Percentiles rank a stretch among this genome's conserved stretches.
Evolutionary conservation across 2,797 vertebrate genomes (phyloP).

Genomic region (Myiothlypis coronata): DNA sequence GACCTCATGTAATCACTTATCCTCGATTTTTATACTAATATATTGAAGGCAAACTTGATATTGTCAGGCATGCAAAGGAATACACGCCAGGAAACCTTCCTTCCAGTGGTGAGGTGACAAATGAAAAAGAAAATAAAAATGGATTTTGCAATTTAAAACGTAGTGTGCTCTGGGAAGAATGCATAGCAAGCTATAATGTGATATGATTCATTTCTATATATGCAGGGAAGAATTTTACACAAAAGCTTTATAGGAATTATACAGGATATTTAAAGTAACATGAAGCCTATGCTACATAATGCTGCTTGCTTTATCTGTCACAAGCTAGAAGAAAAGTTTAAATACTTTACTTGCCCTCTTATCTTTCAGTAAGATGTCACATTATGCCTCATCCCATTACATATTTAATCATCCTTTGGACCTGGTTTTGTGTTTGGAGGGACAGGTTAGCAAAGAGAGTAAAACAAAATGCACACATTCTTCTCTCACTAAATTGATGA

Average conservation of each 20-base stretch:
- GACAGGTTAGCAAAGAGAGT: not conserved
- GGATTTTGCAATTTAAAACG: constrained; percentile 67
- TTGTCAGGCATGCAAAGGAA: constrained; percentile 49
- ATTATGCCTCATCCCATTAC: not conserved
- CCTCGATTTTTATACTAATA: constrained; percentile 63
- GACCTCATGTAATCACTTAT: constrained; percentile 77
- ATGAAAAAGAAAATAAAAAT: constrained; percentile 67
- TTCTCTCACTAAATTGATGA: not conserved
- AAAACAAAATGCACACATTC: not conserved
- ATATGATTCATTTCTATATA: constrained; percentile 36
- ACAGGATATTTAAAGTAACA: constrained; percentile 18
- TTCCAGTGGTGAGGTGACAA: constrained; percentile 63
- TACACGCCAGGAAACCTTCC: constrained; percentile 47
- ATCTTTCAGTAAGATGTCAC: constrained; percentile 20
- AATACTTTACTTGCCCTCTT: constrained; percentile 1
- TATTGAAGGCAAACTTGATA: constrained; percentile 52
- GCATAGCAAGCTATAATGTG: constrained; percentile 20
- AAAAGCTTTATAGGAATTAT: constrained; percentile 9
- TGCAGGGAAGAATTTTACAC: not conserved
- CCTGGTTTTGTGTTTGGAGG: constrained; percentile 2
- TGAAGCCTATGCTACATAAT: not conserved
- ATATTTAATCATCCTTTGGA: constrained; percentile 36
- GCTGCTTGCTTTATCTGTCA: not conserved
- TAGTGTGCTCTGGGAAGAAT: constrained; percentile 17
- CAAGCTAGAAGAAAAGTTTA: not conserved